Base-by-base conservation (phyloP, 64 coral and sea anemone species). In the Porites australiensis region DNA sequence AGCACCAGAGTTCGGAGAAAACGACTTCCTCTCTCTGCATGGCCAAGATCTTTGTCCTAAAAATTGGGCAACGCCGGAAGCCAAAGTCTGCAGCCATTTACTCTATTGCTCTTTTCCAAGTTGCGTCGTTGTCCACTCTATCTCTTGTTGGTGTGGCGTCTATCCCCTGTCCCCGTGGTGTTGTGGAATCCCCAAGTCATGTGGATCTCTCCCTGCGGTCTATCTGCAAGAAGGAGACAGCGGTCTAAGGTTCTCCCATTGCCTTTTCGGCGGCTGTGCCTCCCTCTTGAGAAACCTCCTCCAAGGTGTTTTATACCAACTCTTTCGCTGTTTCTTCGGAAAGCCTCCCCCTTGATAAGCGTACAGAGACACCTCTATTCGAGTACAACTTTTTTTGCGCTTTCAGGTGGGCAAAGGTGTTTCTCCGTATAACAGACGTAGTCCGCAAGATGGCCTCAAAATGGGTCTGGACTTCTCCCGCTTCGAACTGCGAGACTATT, bases 401-500 rank as follows among this genome's bases (percentile, higher is more conserved):
- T 22, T 87, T 49, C 1, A 50, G 49, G 21, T 86, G 83, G 9
- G 3, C 53, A 45, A 3, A 86, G 64, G 21, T 70, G 83, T 3
- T 50, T 10, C 13, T 86, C 71, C 9, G 64, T 63, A 47, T 47
- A 82, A 50, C 53, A 64, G 20, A 54, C 89, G 19, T 51, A 90
- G 58, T 82, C 76, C 2, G 89, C 58, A 0, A 90, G 88, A 47
- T 69, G 58, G 23, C 88, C 3, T 76, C 88, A 20, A 90, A 10
- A 1, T 9, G 21, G 4, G 80, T 61, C 64, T 61, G 75, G 2
- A 90, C 58, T 20, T 79, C 88, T 6, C 88, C 88, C 1, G 55
- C 88, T 50, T 90, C 88, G 74, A 89, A 79, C 13, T 89, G 64
- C 15, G 88, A 89, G 4, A 90, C 76, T 8, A 80, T 48, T n/a